phyloP scores from a whole-genome alignment of 2,797 vertebrate genomes.

The Chaunax sp. region DNA sequence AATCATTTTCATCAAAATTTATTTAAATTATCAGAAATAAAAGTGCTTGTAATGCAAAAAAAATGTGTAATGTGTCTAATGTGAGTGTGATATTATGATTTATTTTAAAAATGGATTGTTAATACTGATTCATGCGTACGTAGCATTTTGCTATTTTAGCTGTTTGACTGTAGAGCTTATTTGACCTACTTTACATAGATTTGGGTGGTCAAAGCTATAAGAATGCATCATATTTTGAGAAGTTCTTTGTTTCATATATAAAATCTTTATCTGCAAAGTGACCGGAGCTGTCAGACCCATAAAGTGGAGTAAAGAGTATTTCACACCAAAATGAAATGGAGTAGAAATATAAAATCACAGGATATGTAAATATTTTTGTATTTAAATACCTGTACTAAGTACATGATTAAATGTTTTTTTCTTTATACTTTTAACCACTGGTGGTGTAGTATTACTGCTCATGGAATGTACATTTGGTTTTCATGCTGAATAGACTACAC shows the following conservation, averaged over 20 bases:
- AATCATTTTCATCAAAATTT: too few species aligned
- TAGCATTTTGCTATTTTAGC: not conserved
- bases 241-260: not conserved
- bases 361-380: not conserved
- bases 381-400: not conserved
- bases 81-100: too few species aligned
- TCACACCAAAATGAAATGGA: not conserved
- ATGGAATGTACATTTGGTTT: too few species aligned
- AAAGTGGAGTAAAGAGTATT: not conserved
- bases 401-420: not conserved
- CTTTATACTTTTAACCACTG: not conserved
- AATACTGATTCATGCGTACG: not conserved
- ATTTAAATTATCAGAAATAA: too few species aligned
- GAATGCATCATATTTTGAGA: not conserved
- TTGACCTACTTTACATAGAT: not conserved
- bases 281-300: not conserved
- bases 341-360: not conserved
- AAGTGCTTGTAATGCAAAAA: too few species aligned
- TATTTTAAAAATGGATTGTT: not conserved
- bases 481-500: slow-evolving; percentile 17
- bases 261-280: not conserved
- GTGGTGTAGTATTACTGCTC: not conserved
- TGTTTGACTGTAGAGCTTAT: not conserved
- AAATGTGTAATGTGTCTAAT: too few species aligned
- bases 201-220: too few species aligned